These are phyloP conservation scores for Gasterosteus nipponicus DNA, from an alignment of 2,113 vertebrate species.

Conservation along the genomic window DNA sequence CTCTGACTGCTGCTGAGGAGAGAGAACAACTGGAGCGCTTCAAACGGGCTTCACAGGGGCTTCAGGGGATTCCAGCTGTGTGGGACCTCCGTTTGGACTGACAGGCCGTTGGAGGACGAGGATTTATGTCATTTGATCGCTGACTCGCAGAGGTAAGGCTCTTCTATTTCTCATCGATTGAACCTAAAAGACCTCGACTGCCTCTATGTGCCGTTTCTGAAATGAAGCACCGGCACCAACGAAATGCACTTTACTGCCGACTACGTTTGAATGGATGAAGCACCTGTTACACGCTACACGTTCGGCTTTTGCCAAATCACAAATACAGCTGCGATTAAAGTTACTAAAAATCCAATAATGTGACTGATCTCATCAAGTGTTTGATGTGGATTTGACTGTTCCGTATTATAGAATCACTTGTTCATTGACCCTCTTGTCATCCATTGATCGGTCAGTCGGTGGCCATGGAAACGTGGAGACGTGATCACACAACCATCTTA, in stretches of 20 bases:
- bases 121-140: not conserved
- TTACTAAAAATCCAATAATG: not conserved
- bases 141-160: constrained; percentile 25
- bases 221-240: not conserved
- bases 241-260: not conserved
- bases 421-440: constrained; percentile 32
- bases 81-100: not conserved
- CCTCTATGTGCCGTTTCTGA: not conserved
- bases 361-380: not conserved
- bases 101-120: not conserved
- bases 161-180: not conserved
- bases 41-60: not conserved
- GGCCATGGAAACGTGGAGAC: not conserved
- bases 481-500: not conserved
- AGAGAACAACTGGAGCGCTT: not conserved
- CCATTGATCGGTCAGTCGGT: constrained; percentile 34
- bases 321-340: not conserved
- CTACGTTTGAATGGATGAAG: not conserved
- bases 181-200: not conserved
- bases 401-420: constrained; percentile 2
- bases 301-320: not conserved
- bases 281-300: not conserved
- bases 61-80: not conserved
- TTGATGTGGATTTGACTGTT: constrained; percentile 4
- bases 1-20: not conserved